A percentile compares a stretch with the other conserved stretches of the same genome.
Conservation (phyloP, 2,888 invertebrate species). For the Lordiphosa andalusiaca region DNA sequence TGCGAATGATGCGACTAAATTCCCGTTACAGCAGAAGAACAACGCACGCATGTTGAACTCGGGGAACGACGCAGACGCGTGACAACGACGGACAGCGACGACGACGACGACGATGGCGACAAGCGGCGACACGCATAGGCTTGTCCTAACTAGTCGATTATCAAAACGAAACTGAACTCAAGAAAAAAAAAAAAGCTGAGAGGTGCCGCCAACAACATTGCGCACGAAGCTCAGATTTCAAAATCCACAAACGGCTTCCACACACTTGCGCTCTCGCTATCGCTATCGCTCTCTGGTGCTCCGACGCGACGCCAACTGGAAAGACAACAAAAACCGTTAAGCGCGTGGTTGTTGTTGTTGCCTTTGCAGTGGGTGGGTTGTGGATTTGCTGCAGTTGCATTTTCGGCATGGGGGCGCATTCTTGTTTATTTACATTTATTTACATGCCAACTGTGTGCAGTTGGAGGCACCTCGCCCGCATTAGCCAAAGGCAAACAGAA, state of each 20-base stretch:
- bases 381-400: slow-evolving; percentile 15
- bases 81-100: slow-evolving; percentile 28
- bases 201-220: slow-evolving; percentile 45
- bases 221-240: slow-evolving; percentile 69
- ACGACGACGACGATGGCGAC: slow-evolving; percentile 19
- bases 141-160: slow-evolving; percentile 64
- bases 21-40: slow-evolving; percentile 21
- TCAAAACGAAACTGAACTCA: slow-evolving; percentile 57
- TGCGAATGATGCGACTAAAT: slow-evolving; percentile 30
- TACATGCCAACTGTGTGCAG: slow-evolving; percentile 61
- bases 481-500: slow-evolving; percentile 52
- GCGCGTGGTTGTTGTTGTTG: slow-evolving; percentile 18
- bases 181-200: slow-evolving; percentile 45
- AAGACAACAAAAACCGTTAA: slow-evolving; percentile 44
- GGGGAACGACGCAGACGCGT: slow-evolving; percentile 38
- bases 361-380: slow-evolving; percentile 26
- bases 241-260: slow-evolving; percentile 56
- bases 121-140: slow-evolving; percentile 27
- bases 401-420: slow-evolving; percentile 43
- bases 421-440: slow-evolving; percentile 68
- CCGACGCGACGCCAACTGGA: slow-evolving; percentile 37
- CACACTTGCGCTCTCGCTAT: slow-evolving; percentile 18
- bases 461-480: slow-evolving; percentile 44
- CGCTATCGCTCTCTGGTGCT: not conserved
- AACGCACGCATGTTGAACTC: slow-evolving; percentile 45